phyloP scores from a whole-genome alignment of 2,797 vertebrate species.

The Sarcophilus harrisii region DNA sequence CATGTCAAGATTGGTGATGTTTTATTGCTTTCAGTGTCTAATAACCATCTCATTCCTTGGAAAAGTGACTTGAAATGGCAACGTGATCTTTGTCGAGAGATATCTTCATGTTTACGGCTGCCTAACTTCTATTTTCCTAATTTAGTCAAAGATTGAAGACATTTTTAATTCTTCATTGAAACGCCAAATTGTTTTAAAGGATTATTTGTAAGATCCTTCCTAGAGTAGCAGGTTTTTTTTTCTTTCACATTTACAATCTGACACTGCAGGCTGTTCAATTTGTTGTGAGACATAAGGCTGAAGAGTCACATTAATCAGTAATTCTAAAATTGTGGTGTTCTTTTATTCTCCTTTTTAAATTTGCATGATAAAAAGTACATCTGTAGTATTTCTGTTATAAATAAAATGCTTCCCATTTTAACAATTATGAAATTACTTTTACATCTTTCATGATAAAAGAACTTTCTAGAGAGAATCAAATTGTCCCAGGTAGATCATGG shows the following conservation, averaged over 20 bases:
- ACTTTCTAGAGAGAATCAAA: conserved; percentile 27
- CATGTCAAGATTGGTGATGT: conserved; percentile 52
- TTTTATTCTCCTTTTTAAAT: conserved; percentile 53
- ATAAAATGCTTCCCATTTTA: conserved; percentile 41
- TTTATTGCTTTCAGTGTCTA: conserved; percentile 41
- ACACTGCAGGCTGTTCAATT: conserved; percentile 60
- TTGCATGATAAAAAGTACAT: conserved; percentile 56
- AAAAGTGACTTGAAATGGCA: conserved; percentile 46
- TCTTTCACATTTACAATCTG: conserved; percentile 54
- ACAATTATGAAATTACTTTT: conserved; percentile 50
- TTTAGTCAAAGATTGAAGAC: conserved; percentile 50
- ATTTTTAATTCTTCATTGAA: conserved; percentile 52
- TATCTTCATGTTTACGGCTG: conserved; percentile 26
- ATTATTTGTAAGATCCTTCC: conserved; percentile 50
- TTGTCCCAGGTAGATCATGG: conserved; percentile 16
- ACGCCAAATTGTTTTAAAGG: conserved; percentile 38
- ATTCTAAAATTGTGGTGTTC: conserved; percentile 57
- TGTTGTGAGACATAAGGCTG: conserved; percentile 66
- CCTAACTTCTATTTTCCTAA: conserved; percentile 41
- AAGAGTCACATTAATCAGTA: conserved; percentile 64
- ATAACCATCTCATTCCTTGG: conserved; percentile 48
- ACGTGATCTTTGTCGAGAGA: not conserved
- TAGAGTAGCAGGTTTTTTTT: conserved; percentile 55
- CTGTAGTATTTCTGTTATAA: conserved; percentile 46
- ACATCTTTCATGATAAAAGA: conserved; percentile 39